Evolutionary conservation across 1,140 invertebrate genomes (phyloP).

Genomic region (Temnothorax nylanderi): DNA sequence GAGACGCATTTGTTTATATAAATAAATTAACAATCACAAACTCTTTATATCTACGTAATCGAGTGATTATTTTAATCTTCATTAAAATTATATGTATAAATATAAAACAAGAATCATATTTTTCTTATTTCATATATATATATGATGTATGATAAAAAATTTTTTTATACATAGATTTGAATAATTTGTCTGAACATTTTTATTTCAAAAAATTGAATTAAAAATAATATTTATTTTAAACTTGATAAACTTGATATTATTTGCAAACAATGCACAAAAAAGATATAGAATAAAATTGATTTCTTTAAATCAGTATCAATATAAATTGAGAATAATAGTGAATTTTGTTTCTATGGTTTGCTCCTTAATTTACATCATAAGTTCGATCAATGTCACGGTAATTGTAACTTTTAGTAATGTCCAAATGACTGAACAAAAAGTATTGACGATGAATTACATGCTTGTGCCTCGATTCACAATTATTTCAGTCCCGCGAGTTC

Average conservation of each 20-base stretch:
- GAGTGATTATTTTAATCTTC: not conserved
- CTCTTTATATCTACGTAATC: too few species aligned
- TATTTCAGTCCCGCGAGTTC: not conserved
- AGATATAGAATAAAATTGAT: not conserved
- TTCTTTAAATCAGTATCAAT: not conserved
- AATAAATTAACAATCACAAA: not conserved
- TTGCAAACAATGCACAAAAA: not conserved
- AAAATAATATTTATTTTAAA: not conserved
- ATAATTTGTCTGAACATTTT: not conserved
- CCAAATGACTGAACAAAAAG: not conserved
- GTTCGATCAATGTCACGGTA: not conserved
- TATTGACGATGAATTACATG: not conserved
- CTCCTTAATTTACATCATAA: not conserved
- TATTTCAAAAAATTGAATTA: not conserved
- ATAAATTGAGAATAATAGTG: not conserved
- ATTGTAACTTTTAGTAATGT: not conserved
- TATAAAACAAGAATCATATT: not conserved
- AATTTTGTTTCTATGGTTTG: not conserved
- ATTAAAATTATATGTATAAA: too few species aligned
- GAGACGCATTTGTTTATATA: not conserved
- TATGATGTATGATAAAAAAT: not conserved
- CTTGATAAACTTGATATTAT: not conserved
- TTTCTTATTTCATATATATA: not conserved
- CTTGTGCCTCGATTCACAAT: not conserved
- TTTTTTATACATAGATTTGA: not conserved